These are phyloP conservation scores for Solen grandis DNA, from an alignment of 1,140 invertebrate genomes.

Conservation along the genomic window DNA sequence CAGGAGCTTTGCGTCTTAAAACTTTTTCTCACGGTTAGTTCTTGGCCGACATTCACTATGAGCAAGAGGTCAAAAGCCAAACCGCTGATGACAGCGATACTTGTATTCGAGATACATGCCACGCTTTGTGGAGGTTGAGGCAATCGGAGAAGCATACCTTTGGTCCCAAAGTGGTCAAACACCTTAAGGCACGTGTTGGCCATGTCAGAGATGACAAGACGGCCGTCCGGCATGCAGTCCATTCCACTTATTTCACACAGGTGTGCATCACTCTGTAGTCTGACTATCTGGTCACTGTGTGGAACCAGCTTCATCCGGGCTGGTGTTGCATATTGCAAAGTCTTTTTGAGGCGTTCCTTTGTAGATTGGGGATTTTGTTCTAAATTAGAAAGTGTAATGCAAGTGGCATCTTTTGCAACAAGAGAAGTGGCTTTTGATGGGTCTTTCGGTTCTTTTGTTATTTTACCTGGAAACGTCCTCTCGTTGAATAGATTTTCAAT, in stretches of 20 bases:
- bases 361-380: too few species aligned
- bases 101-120: slow-evolving; percentile 15
- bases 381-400: too few species aligned
- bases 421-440: too few species aligned
- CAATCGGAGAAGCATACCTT: neutral
- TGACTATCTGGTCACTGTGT: slow-evolving; percentile 9
- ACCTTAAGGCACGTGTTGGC: slow-evolving; percentile 30
- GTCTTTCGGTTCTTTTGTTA: too few species aligned
- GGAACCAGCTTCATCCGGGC: neutral
- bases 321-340: slow-evolving; percentile 12
- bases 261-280: neutral
- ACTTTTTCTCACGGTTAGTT: neutral
- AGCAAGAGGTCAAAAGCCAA: slow-evolving; percentile 25
- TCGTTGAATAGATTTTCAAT: too few species aligned
- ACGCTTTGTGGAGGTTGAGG: slow-evolving; percentile 26
- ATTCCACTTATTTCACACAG: slow-evolving; percentile 31
- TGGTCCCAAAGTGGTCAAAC: neutral
- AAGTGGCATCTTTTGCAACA: too few species aligned
- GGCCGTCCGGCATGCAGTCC: slow-evolving; percentile 44
- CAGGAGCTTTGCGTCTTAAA: slow-evolving; percentile 38
- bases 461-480: too few species aligned
- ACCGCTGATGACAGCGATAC: slow-evolving; percentile 17
- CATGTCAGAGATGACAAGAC: slow-evolving; percentile 31
- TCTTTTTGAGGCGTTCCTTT: too few species aligned
- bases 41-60: slow-evolving; percentile 23